Evolutionary conservation across 2,113 vertebrate species (phyloP).

Genomic region (Penelope pileata): DNA sequence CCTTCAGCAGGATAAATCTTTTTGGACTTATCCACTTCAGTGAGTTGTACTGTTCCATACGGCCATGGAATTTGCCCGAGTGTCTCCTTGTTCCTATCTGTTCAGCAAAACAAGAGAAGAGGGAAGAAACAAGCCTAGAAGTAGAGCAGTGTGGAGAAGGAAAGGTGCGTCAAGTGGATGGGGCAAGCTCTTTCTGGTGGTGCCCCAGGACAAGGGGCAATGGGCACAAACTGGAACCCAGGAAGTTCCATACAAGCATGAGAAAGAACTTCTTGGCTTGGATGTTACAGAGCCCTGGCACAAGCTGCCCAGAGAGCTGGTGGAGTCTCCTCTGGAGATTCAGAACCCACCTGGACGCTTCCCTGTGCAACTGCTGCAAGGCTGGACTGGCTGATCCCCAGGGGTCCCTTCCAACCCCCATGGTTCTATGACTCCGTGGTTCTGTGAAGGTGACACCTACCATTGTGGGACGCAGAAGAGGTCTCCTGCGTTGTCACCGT

Average conservation of each 20-base stretch:
- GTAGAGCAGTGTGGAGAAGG: not conserved
- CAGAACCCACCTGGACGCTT: no score
- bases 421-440: no score
- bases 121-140: not conserved
- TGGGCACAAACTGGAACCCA: no score
- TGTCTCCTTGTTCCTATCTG: fast-evolving
- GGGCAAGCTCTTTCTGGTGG: no score
- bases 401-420: not conserved
- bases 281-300: no score
- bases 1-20: not conserved
- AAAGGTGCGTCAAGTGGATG: not conserved
- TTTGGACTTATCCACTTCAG: not conserved
- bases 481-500: conserved; percentile 64
- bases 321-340: no score
- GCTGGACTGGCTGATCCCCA: not conserved
- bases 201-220: no score
- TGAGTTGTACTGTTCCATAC: fast-evolving
- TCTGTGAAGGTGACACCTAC: not conserved
- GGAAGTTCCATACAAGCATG: no score
- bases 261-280: no score
- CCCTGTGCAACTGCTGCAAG: no score
- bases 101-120: not conserved
- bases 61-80: not conserved
- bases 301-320: no score
- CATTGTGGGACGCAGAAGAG: conserved; percentile 73